Base-by-base conservation (phyloP, 2,888 invertebrate species). In the Orgyia antiqua region DNA sequence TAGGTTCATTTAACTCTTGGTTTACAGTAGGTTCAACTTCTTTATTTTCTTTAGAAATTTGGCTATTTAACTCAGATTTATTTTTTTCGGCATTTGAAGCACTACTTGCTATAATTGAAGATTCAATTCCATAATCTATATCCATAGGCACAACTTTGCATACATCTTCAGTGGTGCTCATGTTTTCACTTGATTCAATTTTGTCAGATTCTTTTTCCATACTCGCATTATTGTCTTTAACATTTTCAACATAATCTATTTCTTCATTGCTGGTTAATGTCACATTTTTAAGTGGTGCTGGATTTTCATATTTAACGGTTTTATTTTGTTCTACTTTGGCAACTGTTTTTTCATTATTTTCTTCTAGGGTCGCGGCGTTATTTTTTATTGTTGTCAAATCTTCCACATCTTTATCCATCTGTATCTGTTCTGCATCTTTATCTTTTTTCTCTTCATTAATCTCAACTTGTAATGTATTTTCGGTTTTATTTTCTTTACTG, bases 381-480 rank as follows among this genome's bases (percentile, higher is more conserved):
- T n/a, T n/a, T n/a, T n/a, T n/a, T n/a, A n/a, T n/a, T n/a, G n/a
- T n/a, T n/a, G n/a, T n/a, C n/a, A n/a, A n/a, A n/a, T n/a, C n/a
- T n/a, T n/a, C n/a, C n/a, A n/a, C n/a, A n/a, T n/a, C n/a, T n/a
- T n/a, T n/a, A n/a, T n/a, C n/a, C n/a, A n/a, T n/a, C n/a, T 20
- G 8, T 20, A 20, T 20, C n/a, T 8, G 20, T 9, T 8, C 9
- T 8, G 4, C 20, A 2, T 5, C 10, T 12, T 23, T 4, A 11
- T 23, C 6, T 11, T 23, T 10, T 2, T 21, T 21, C 9, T 21
- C 21, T 21, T n/a, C 10, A 21, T 2, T 21, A 10, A 31, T 36
- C 15, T 33, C 27, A 26, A 29, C 25, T 39, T 40, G 31, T 15
- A 18, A 32, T 28, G 46, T 6, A 20, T 6, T 9, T 20, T 20